phyloP scores from a whole-genome alignment of 2,888 invertebrate species.

The Papilio gigon region DNA sequence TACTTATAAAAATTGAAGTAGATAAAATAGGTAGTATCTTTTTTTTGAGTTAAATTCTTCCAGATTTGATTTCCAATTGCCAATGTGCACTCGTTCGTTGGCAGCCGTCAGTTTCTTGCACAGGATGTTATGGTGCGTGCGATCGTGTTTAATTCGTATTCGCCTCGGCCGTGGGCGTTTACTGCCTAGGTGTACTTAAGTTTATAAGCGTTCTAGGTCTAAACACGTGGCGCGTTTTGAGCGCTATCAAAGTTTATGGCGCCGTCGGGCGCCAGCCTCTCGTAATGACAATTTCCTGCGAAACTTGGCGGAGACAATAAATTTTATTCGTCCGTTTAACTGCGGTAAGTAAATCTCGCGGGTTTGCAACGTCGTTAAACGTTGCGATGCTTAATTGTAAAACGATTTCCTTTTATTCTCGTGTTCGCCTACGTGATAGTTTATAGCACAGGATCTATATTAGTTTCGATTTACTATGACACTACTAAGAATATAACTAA shows the following conservation, averaged over 20 bases:
- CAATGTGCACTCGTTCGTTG: not conserved
- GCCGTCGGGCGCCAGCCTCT: conserved; percentile 66
- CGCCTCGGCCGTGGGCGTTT: conserved; percentile 29
- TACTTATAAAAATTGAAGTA: not conserved
- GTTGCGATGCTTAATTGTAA: conserved; percentile 41
- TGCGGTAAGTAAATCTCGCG: conserved; percentile 47
- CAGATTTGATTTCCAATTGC: not conserved
- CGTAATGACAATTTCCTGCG: conserved; percentile 70
- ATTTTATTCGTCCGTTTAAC: conserved; percentile 40
- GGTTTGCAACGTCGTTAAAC: conserved; percentile 34
- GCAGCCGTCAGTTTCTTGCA: conserved; percentile 15
- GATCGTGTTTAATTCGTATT: conserved; percentile 26
- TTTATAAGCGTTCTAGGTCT: conserved; percentile 40
- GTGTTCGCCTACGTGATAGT: conserved; percentile 5
- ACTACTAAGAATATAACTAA: too few relatives aligned
- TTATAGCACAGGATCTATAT: conserved; percentile 7
- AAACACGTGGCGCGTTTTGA: conserved; percentile 51
- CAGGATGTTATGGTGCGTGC: conserved; percentile 37
- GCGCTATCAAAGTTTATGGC: conserved; percentile 75
- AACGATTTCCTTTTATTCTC: conserved; percentile 32
- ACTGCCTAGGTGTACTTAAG: conserved; percentile 37
- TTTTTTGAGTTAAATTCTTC: not conserved
- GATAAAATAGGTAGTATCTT: not conserved
- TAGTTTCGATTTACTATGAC: too few relatives aligned
- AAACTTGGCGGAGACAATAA: conserved; percentile 51